A percentile compares a stretch with the other conserved stretches of the same genome.
phyloP scores from a whole-genome alignment of 2,888 invertebrate genomes.

The Hoplodrina ambigua region DNA sequence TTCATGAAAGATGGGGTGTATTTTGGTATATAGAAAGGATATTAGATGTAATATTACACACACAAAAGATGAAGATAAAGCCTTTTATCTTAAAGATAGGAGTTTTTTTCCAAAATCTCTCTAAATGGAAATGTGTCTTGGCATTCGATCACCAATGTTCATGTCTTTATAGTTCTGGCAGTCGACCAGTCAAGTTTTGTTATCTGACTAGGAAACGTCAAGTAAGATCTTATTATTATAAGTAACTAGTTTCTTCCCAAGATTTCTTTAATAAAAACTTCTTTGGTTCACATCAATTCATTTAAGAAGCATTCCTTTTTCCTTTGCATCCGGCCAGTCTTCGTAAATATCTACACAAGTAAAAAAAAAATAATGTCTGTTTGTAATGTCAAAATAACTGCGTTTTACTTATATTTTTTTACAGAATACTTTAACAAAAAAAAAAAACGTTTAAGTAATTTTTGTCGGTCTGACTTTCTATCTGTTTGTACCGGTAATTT shows the following conservation, averaged over 20 bases:
- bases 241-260: slow-evolving; percentile 5
- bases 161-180: slow-evolving; percentile 18
- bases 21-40: background rate
- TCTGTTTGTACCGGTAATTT: no score
- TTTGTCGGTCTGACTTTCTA: no score
- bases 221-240: slow-evolving; percentile 10
- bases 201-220: background rate
- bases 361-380: no score
- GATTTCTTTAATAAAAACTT: slow-evolving; percentile 6
- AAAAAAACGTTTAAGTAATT: no score
- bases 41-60: background rate
- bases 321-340: background rate
- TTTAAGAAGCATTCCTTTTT: slow-evolving; percentile 33
- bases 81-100: background rate
- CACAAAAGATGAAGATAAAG: background rate
- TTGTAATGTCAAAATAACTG: no score
- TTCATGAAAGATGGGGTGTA: slow-evolving; percentile 8
- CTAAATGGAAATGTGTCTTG: slow-evolving; percentile 30
- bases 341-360: slow-evolving; percentile 18
- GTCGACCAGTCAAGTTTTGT: background rate
- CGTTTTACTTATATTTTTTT: no score
- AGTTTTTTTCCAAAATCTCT: slow-evolving; percentile 5
- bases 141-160: slow-evolving; percentile 24
- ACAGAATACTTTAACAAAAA: no score
- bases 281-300: slow-evolving; percentile 16